phyloP scores from a whole-genome alignment of 2,888 invertebrate species.

The Drosophila niveifrons region DNA sequence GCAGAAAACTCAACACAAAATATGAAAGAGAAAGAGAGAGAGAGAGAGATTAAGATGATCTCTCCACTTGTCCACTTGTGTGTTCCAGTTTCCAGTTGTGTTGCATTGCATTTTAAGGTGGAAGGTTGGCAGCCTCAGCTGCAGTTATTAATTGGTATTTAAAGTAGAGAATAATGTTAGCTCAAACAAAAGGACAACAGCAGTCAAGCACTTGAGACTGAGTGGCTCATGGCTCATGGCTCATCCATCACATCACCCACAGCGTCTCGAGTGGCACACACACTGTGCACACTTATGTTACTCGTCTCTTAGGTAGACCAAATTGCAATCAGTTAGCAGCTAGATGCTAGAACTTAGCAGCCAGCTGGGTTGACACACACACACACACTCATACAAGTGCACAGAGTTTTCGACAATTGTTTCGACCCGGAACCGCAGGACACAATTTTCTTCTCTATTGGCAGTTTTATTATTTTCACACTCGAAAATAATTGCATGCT shows the following conservation, averaged over 20 bases:
- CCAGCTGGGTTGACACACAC: slow-evolving; percentile 57
- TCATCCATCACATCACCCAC: slow-evolving; percentile 77
- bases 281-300: slow-evolving; percentile 38
- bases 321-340: slow-evolving; percentile 33
- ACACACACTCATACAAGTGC: slow-evolving; percentile 56
- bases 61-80: slow-evolving; percentile 66
- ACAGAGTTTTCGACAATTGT: slow-evolving; percentile 56
- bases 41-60: slow-evolving; percentile 5
- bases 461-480: slow-evolving; percentile 82
- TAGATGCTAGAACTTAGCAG: slow-evolving; percentile 9
- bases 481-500: slow-evolving; percentile 83
- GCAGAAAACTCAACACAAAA: slow-evolving; percentile 54
- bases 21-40: background rate
- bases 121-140: slow-evolving; percentile 63
- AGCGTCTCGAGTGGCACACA: slow-evolving; percentile 70
- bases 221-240: slow-evolving; percentile 52
- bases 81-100: slow-evolving; percentile 70
- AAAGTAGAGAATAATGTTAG: slow-evolving; percentile 80
- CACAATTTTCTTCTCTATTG: slow-evolving; percentile 71
- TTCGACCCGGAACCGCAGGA: slow-evolving; percentile 77
- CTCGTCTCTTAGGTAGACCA: slow-evolving; percentile 55
- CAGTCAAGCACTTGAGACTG: slow-evolving; percentile 59
- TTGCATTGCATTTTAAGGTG: slow-evolving; percentile 23
- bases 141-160: slow-evolving; percentile 81
- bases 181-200: slow-evolving; percentile 76